These are phyloP conservation scores for Pogonognathellus flavescens DNA, from an alignment of 1,140 invertebrate species.

Conservation along the genomic window DNA sequence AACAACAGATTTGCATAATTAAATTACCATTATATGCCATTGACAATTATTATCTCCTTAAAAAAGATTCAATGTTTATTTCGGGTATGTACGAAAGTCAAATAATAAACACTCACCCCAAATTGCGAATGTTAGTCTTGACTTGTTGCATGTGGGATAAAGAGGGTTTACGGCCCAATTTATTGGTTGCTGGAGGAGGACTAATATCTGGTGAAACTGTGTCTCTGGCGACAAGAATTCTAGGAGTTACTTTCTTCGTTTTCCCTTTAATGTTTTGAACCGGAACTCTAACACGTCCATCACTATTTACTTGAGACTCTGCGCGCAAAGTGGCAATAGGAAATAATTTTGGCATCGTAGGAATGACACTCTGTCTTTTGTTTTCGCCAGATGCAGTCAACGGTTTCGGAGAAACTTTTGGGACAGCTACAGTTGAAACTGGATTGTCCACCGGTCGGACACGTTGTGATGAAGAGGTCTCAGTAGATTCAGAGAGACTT, in stretches of 20 bases:
- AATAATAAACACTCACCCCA: not conserved
- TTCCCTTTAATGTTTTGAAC: not conserved
- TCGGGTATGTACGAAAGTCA: too few species aligned
- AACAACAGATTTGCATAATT: not conserved
- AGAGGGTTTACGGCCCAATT: not conserved
- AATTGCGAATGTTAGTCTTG: not conserved
- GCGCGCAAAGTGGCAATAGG: not conserved
- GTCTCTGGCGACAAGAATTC: not conserved
- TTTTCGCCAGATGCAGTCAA: not conserved
- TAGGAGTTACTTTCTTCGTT: not conserved
- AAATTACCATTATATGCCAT: too few species aligned
- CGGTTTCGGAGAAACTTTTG: not conserved
- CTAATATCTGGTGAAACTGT: conserved; percentile 1
- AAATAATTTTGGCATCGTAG: conserved; percentile 43
- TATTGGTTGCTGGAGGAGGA: not conserved
- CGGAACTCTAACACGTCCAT: not conserved
- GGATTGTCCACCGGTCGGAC: not conserved
- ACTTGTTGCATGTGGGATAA: not conserved
- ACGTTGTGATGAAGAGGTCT: not conserved
- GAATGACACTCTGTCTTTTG: not conserved
- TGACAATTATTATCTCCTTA: too few species aligned
- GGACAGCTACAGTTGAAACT: not conserved
- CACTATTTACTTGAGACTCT: not conserved
- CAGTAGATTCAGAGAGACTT: too few species aligned
- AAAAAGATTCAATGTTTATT: too few species aligned